Evolutionary conservation across 2,113 vertebrate species (phyloP).

Genomic region (Hydrochoerus hydrochaeris): DNA sequence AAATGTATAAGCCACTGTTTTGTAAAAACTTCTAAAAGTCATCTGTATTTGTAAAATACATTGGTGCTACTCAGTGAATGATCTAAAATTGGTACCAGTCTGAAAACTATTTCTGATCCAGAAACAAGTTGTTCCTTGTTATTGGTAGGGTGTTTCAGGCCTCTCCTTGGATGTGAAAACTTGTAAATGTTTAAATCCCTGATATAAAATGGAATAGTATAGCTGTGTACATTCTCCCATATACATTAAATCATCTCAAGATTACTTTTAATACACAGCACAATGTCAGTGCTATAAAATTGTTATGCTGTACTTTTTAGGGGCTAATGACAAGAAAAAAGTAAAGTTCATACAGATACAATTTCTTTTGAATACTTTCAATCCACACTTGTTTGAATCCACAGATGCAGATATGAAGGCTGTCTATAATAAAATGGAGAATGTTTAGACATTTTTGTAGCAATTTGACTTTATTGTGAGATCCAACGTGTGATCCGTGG

Average conservation of each 20-base stretch:
- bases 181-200: background rate
- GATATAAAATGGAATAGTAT: background rate
- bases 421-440: background rate
- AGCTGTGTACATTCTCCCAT: background rate
- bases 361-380: background rate
- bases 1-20: background rate
- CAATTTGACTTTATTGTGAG: background rate
- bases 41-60: conserved; percentile 15
- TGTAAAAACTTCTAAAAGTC: conserved; percentile 31
- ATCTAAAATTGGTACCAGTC: background rate
- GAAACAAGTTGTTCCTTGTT: background rate
- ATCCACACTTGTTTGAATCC: background rate
- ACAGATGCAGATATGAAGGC: background rate
- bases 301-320: background rate
- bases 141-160: background rate
- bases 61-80: background rate
- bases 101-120: background rate
- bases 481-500: background rate
- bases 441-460: background rate
- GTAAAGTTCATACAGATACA: background rate
- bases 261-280: background rate
- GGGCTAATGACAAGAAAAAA: background rate
- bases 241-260: background rate
- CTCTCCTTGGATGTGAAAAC: background rate
- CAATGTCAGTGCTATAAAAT: background rate